Evolutionary conservation across 2,888 invertebrate genomes (phyloP).

Genomic region (Hirtodrosophila cameraria): DNA sequence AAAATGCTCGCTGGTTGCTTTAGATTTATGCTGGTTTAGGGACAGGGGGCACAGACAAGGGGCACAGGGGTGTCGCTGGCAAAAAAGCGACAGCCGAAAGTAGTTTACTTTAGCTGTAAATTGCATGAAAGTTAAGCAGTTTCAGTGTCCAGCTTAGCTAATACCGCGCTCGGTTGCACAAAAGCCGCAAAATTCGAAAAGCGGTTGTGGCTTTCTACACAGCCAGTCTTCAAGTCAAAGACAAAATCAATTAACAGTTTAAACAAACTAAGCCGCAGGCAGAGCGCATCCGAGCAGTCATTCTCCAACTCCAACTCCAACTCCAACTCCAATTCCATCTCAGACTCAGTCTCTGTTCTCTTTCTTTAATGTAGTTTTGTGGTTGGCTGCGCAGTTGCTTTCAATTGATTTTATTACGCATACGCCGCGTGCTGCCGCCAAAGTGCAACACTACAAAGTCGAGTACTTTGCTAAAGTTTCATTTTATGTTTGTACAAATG

Average conservation of each 20-base stretch:
- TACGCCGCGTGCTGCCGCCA: conserved; percentile 17
- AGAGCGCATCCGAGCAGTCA: neutral
- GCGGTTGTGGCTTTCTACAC: conserved; percentile 11
- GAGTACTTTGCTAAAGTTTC: conserved; percentile 6
- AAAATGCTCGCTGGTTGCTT: conserved; percentile 62
- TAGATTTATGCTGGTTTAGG: conserved; percentile 70
- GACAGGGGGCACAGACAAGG: neutral
- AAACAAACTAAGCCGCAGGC: conserved; percentile 47
- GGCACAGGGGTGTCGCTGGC: neutral
- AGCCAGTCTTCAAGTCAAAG: conserved; percentile 30
- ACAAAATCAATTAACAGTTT: conserved; percentile 75
- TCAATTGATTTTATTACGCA: conserved; percentile 37
- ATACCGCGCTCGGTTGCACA: conserved; percentile 76
- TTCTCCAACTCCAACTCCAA: too few relatives aligned
- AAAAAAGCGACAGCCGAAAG: too few relatives aligned
- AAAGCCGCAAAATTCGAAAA: conserved; percentile 63
- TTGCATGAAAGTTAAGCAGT: conserved; percentile 79
- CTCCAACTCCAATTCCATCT: conserved; percentile 8
- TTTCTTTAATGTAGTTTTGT: neutral
- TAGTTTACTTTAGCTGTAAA: conserved; percentile 74
- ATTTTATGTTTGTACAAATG: conserved; percentile 8
- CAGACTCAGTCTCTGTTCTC: neutral
- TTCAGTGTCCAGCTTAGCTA: conserved; percentile 76
- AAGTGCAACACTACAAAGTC: conserved; percentile 28
- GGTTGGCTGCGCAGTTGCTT: conserved; percentile 7